phyloP scores from a whole-genome alignment of 1,140 invertebrate species.

The Pararge aegeria region DNA sequence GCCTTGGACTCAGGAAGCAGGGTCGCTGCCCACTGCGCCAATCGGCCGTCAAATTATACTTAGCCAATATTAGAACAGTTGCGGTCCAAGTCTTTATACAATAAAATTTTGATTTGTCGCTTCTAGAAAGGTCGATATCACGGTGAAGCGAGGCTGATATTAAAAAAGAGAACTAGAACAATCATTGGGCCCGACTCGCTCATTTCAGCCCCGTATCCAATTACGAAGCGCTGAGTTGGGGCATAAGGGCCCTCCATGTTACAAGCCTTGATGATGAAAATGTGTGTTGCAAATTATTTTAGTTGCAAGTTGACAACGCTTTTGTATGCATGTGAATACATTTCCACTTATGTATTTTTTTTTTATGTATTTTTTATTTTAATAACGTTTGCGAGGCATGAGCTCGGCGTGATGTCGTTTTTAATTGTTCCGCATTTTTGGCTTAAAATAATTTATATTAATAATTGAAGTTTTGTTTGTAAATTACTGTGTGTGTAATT shows the following conservation, averaged over 20 bases:
- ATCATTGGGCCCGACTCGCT: conserved; percentile 25
- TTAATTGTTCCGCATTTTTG: neutral
- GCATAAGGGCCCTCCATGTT: conserved; percentile 8
- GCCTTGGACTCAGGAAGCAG: no score
- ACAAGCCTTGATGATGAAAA: conserved; percentile 14
- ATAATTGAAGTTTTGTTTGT: neutral
- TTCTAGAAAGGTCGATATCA: neutral
- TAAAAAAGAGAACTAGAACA: conserved; percentile 16
- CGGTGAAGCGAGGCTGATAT: neutral
- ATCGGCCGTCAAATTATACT: no score
- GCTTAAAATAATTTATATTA: no score
- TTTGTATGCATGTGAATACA: conserved; percentile 7
- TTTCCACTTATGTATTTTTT: neutral
- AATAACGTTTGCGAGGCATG: neutral
- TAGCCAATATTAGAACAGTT: no score
- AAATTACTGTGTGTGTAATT: no score
- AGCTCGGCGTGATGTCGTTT: neutral
- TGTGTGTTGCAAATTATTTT: conserved; percentile 18
- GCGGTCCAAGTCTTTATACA: no score
- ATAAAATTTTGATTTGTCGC: neutral
- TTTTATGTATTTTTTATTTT: conserved; percentile 1
- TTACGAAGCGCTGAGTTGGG: conserved; percentile 21
- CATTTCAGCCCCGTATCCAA: conserved; percentile 26
- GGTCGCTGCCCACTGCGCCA: no score
- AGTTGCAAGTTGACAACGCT: conserved; percentile 19